phyloP scores from a whole-genome alignment of 1,140 invertebrate genomes.

The Drosophila jambulina region DNA sequence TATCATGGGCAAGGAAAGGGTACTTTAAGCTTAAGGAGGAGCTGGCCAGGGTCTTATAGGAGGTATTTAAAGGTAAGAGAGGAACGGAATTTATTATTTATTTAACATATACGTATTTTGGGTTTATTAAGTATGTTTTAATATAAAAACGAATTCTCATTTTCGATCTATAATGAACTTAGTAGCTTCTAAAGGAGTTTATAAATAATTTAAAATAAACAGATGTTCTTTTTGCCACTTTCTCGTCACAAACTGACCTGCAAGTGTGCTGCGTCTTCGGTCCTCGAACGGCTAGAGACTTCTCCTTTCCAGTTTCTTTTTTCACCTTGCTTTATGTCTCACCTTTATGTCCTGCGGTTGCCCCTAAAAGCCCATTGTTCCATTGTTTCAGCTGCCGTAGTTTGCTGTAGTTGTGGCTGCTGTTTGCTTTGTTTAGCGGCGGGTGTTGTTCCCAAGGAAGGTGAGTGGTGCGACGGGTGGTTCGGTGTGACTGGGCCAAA shows the following conservation, averaged over 20 bases:
- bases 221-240: neutral
- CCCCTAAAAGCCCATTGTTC: constrained; percentile 56
- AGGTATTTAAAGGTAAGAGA: no score
- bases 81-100: neutral
- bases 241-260: neutral
- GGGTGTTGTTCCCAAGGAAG: constrained; percentile 4
- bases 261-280: constrained; percentile 6
- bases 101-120: neutral
- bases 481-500: constrained; percentile 62
- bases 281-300: neutral
- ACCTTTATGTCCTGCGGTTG: constrained; percentile 57
- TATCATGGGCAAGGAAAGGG: neutral
- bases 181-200: neutral
- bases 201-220: neutral
- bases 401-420: constrained; percentile 54
- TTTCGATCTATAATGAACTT: no score
- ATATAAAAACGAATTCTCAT: neutral
- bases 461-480: neutral
- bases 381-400: constrained; percentile 49
- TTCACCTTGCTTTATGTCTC: constrained; percentile 44
- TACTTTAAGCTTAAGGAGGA: neutral
- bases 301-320: neutral
- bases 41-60: neutral
- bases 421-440: constrained; percentile 40
- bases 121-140: neutral